Percentiles rank a stretch among this genome's conserved stretches.
Conservation (phyloP, 2,113 vertebrate species). For the Probosciger aterrimus region DNA sequence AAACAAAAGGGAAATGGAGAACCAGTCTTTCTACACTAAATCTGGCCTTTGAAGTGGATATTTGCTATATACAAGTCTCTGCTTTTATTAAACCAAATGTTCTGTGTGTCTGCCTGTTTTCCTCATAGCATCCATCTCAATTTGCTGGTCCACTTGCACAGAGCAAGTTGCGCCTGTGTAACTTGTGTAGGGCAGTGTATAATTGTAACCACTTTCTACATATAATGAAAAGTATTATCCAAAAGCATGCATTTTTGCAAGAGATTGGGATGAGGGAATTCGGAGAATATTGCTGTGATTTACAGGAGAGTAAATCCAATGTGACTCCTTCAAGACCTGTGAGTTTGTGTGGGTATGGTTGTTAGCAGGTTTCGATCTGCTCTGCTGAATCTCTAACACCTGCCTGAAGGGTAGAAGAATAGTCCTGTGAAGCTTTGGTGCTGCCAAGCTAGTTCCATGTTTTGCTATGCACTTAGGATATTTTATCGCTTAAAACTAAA, state of each 20-base stretch:
- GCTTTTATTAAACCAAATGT: not conserved
- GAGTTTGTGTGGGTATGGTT: not conserved
- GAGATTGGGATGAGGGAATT: not conserved
- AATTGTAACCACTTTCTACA: not conserved
- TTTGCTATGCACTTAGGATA: not conserved
- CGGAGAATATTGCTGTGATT: not conserved
- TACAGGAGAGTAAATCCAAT: not conserved
- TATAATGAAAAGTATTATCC: rapidly evolving
- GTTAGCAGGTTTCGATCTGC: not conserved
- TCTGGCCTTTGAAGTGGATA: not conserved
- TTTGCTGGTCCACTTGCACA: not conserved
- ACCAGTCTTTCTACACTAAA: not conserved
- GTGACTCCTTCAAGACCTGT: rapidly evolving
- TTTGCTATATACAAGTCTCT: not conserved
- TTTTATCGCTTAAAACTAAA: not conserved
- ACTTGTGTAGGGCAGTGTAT: not conserved
- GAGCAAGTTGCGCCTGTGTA: rapidly evolving
- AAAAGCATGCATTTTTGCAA: rapidly evolving
- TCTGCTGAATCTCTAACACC: not conserved
- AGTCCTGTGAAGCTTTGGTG: not conserved
- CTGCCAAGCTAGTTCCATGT: not conserved
- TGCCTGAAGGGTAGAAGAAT: not conserved
- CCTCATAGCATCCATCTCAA: rapidly evolving
- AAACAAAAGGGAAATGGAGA: not conserved
- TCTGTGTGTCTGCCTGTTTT: rapidly evolving